phyloP scores from a whole-genome alignment of 2,113 vertebrate genomes.

The Calcarius ornatus region DNA sequence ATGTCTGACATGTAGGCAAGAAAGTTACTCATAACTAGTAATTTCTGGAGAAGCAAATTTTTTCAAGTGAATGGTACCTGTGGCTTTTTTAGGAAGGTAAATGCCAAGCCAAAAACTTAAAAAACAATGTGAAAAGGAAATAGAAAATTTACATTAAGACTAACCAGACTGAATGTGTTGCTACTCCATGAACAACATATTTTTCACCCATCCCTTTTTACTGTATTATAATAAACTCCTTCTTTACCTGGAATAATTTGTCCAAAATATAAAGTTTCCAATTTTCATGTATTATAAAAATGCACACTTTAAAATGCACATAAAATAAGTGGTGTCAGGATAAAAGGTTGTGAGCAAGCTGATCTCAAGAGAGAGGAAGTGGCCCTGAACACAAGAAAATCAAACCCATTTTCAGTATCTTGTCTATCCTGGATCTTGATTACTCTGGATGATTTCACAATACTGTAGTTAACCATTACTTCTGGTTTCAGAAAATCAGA shows the following conservation, averaged over 20 bases:
- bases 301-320: not conserved
- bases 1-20: accelerated
- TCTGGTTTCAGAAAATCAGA: not conserved
- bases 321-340: not conserved
- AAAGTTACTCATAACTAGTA: not conserved
- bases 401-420: not conserved
- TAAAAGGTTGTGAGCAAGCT: not conserved
- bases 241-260: not conserved
- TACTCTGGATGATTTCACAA: not conserved
- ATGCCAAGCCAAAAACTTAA: not conserved
- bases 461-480: not conserved
- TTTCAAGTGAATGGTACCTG: not conserved
- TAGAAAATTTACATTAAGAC: not conserved
- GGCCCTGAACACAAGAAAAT: not conserved
- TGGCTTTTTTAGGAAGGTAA: not conserved
- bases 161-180: not conserved
- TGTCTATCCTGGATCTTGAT: not conserved
- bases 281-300: not conserved
- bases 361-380: not conserved
- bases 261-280: not conserved
- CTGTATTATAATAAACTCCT: not conserved
- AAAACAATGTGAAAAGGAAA: not conserved
- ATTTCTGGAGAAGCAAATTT: not conserved
- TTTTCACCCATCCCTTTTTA: not conserved
- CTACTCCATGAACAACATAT: not conserved